A percentile compares a stretch with the other conserved stretches of the same genome.
phyloP scores from a whole-genome alignment of 2,113 vertebrate genomes.

The Talpa occidentalis region DNA sequence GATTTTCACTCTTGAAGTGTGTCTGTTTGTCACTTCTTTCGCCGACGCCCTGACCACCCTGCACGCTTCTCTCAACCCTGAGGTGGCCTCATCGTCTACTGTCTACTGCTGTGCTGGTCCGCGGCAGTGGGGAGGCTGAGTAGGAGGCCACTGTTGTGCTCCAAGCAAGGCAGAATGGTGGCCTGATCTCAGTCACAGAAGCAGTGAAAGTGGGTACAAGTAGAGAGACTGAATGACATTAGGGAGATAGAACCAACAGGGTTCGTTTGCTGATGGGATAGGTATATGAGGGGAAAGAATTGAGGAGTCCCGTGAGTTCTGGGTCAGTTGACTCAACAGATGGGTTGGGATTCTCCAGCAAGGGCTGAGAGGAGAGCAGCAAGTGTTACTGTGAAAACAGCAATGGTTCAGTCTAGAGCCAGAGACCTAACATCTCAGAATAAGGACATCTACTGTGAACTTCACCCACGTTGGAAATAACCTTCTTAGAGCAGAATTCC shows the following conservation, averaged over 20 bases:
- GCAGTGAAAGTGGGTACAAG: too few relatives aligned
- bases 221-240: background rate
- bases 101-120: too few relatives aligned
- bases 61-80: too few relatives aligned
- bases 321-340: background rate
- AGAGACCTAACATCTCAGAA: background rate
- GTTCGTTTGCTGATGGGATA: background rate
- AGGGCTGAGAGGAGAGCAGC: background rate
- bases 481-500: background rate
- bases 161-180: background rate
- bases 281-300: background rate
- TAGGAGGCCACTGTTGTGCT: background rate
- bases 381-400: background rate
- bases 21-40: too few relatives aligned
- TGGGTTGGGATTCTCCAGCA: background rate
- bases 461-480: background rate
- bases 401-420: background rate
- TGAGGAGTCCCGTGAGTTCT: background rate
- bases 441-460: background rate
- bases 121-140: background rate
- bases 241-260: background rate
- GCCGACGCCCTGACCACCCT: too few relatives aligned
- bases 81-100: too few relatives aligned
- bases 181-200: background rate
- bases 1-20: too few relatives aligned